Percentiles rank a stretch among this genome's conserved stretches.
Conservation (phyloP, 2,888 invertebrate species). For the Cosmopolites sordidus region DNA sequence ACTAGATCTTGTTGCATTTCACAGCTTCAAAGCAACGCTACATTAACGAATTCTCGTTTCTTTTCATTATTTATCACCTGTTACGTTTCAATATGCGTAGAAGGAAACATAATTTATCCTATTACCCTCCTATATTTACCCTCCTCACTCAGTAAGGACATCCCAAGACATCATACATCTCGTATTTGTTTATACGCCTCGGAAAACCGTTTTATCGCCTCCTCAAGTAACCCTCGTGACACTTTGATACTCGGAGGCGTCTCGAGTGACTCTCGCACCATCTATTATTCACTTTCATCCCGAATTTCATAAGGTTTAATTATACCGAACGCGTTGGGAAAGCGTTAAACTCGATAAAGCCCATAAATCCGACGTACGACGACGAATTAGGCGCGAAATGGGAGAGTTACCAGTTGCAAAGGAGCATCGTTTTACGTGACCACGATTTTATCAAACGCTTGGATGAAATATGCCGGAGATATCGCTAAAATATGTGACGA, state of each 20-base stretch:
- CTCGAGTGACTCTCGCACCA: constrained; percentile 14
- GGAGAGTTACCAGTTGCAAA: constrained; percentile 15
- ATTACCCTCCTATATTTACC: not conserved
- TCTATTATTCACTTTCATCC: constrained; percentile 23
- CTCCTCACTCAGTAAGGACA: not conserved
- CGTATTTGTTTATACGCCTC: not conserved
- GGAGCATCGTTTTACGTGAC: constrained; percentile 14
- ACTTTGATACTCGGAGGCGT: constrained; percentile 9
- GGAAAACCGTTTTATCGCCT: constrained; percentile 8
- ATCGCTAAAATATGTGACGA: too few relatives aligned
- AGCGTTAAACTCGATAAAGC: constrained; percentile 22
- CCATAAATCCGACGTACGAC: constrained; percentile 19
- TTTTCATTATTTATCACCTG: not conserved
- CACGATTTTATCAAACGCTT: constrained; percentile 14
- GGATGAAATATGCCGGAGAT: not conserved
- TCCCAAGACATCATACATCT: not conserved
- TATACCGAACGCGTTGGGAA: constrained; percentile 20
- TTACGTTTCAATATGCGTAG: too few relatives aligned
- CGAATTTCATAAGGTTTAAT: constrained; percentile 26
- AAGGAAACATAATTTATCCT: not conserved
- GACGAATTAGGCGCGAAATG: constrained; percentile 20
- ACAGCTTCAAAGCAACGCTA: too few relatives aligned
- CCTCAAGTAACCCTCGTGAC: constrained; percentile 3
- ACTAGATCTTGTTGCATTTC: too few relatives aligned
- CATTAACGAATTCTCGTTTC: too few relatives aligned